Evolutionary conservation across 2,113 vertebrate genomes (phyloP), one percentile per base, ranked within the genome.

Genomic region (Rattus rattus): DNA sequence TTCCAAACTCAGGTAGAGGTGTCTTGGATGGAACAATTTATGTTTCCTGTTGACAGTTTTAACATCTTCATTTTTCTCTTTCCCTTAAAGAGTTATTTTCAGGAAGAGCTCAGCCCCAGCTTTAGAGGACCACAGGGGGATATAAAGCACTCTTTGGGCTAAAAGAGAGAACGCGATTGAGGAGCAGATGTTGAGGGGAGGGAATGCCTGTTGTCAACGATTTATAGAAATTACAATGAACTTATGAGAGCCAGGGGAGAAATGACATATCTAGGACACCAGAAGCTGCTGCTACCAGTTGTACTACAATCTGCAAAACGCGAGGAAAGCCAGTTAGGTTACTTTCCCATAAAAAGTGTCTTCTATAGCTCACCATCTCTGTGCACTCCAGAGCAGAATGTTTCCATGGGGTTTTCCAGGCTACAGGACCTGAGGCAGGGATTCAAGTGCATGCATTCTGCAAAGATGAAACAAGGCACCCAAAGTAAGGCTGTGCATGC

Each of bases 121-220:
- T 69, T 36, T 92, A 77, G 67, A 92, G 11, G 49, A 13, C 39
- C 28, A 0, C 43, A 63, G 47, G 52, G 16, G 26, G 52, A 11
- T 79, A 52, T 85, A 80, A 93, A 87, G 20, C n/a, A 33, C 9
- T 80, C 0, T 90, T 76, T 91, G n/a, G 26, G 59, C 3, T 52
- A 54, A 94, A 88, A 70, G 76, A 73, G 56, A 80, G 28, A 61
- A 76, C 28, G 12, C 2, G 65, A 28, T 19, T 28, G 56, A 79
- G 43, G 61, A 94, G 14, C 86, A 70, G 69, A 95, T 91, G 67
- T n/a, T 79, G 39, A 65, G 26, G 49, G 61, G n/a, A 90, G 9
- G 69, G 36, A 56, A 19, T 85, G 22, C 75, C 73, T 63, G 39
- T 92, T 86, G 89, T 49, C 52, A 67, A 54, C 3, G 10, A 9